These are phyloP conservation scores for Otis tarda DNA, from an alignment of 2,113 vertebrate genomes.

Conservation along the genomic window DNA sequence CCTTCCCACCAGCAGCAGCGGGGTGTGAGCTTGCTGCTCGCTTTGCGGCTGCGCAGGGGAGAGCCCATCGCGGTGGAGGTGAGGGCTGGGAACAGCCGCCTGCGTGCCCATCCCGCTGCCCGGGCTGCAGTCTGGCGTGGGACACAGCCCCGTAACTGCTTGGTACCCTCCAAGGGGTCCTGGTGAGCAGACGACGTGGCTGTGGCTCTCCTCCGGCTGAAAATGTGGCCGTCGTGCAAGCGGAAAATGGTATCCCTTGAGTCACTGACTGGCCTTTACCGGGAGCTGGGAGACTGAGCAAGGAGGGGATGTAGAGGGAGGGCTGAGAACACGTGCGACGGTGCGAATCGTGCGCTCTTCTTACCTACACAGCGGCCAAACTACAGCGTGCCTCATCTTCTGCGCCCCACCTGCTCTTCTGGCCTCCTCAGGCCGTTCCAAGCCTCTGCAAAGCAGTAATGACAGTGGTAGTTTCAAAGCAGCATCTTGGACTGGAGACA, in stretches of 20 bases:
- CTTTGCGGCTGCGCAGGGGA: no score
- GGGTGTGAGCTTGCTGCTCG: no score
- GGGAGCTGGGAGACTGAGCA: not conserved
- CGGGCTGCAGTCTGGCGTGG: accelerated
- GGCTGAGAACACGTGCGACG: accelerated
- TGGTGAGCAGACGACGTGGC: accelerated
- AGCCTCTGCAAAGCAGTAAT: not conserved
- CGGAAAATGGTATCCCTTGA: no score
- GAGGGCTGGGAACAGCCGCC: not conserved
- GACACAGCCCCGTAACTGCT: no score
- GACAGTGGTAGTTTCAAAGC: not conserved
- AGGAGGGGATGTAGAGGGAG: not conserved
- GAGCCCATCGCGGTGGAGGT: not conserved
- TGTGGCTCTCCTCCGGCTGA: not conserved
- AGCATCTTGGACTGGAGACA: not conserved
- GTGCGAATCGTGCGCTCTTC: not conserved
- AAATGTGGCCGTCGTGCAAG: accelerated
- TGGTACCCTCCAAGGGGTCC: not conserved
- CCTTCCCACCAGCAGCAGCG: not conserved
- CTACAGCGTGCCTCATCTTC: accelerated
- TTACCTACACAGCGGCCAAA: not conserved
- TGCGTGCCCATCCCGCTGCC: accelerated
- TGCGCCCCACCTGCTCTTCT: not conserved
- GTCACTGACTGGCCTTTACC: not conserved
- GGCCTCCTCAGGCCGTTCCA: not conserved